phyloP scores from a whole-genome alignment of 1,140 invertebrate species.

The Heliothis virescens region DNA sequence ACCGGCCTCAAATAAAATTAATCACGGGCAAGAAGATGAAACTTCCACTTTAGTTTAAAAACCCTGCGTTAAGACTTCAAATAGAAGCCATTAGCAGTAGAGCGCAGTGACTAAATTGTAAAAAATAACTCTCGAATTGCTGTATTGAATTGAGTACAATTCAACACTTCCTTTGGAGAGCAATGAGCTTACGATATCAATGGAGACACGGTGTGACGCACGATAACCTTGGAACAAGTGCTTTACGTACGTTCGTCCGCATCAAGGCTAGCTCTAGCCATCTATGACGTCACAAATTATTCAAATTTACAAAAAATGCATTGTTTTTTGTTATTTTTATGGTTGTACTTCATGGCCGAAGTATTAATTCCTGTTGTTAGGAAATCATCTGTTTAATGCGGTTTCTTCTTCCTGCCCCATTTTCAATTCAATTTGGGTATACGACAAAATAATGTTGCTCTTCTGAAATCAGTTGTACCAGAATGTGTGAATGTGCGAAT shows the following conservation, averaged over 20 bases:
- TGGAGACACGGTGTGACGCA: not conserved
- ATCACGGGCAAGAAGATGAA: too few relatives aligned
- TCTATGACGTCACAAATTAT: not conserved
- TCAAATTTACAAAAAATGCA: not conserved
- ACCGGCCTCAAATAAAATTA: too few relatives aligned
- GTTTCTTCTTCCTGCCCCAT: too few relatives aligned
- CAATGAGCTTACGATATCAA: not conserved
- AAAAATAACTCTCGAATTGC: conserved; percentile 20
- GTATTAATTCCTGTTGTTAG: too few relatives aligned
- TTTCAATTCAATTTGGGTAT: too few relatives aligned
- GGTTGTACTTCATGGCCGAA: too few relatives aligned
- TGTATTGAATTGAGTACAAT: conserved; percentile 27
- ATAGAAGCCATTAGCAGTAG: not conserved
- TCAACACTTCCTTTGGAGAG: conserved; percentile 1
- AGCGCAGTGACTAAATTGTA: not conserved
- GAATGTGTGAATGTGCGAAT: too few relatives aligned
- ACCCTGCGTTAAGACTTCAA: not conserved
- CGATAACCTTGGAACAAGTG: not conserved
- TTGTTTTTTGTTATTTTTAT: not conserved
- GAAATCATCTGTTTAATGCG: too few relatives aligned
- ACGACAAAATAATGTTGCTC: too few relatives aligned
- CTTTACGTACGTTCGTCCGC: not conserved
- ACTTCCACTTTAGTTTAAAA: too few relatives aligned
- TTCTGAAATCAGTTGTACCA: too few relatives aligned
- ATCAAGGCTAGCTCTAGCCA: too few relatives aligned